Base-by-base conservation (phyloP, 2,888 invertebrate genomes). In the Zygothrica quintamaculata region DNA sequence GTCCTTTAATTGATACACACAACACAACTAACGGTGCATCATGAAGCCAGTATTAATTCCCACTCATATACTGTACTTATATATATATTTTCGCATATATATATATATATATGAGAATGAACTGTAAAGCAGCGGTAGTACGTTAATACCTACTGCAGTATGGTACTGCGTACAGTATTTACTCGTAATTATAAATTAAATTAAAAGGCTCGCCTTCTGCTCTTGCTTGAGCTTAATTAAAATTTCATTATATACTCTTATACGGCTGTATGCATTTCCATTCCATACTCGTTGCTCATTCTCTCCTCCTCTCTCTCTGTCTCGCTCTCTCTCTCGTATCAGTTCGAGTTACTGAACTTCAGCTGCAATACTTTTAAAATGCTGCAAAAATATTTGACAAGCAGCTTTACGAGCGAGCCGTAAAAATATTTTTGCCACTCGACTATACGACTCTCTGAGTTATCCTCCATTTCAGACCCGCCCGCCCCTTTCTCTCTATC, bases 381-480 rank as follows among this genome's bases (percentile, higher is more conserved):
- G 68, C 72, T 62, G 77, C 79, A 67, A 69, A 77, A 79, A 82
- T 80, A 80, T 80, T 74, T 80, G 79, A 79, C 79, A 79, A 72
- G 79, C 72, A 74, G 64, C 71, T 82, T 79, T 82, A 79, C 79
- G 79, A 82, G 74, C 74, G 46, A 59, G 68, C 74, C 71, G 60
- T 77, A 77, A 82, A 79, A 82, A 79, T 82, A 78, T 62, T 82
- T 82, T 53, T 25, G 42, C 56, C 43, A 50, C n/a, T 40, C 29
- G 34, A 57, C 39, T 34, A 29, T 26, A 29, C 39, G 26, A 39
- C 9, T 26, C 7, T 5, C 18, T 2, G 18, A 22, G n/a, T 9
- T 18, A 4, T 6, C 25, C 18, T 11, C 22, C 1, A 5, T n/a
- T 2, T 15, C 1, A 12, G 8, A 7, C 2, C 16, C 42, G 0